A percentile compares a stretch with the other conserved stretches of the same genome.
Evolutionary conservation across 2,888 invertebrate species (phyloP).

Genomic region (Orthonevra nobilis): DNA sequence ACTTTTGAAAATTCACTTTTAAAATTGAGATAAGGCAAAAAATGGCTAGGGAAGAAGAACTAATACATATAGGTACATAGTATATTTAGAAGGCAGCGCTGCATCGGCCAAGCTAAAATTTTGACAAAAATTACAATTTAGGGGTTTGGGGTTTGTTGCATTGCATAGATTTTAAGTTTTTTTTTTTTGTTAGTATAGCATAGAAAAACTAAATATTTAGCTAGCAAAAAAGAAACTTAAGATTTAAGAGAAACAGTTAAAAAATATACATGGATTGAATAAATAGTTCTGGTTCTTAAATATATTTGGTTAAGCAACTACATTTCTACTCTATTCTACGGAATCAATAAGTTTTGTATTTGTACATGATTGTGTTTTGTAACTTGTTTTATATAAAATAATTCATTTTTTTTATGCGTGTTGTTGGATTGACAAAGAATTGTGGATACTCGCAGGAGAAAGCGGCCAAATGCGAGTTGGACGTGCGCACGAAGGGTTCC

Average conservation of each 20-base stretch:
- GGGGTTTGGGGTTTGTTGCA: constrained; percentile 64
- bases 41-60: constrained; percentile 22
- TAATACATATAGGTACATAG: constrained; percentile 47
- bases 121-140: constrained; percentile 59
- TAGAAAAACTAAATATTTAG: constrained; percentile 46
- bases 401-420: background rate
- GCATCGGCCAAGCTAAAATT: constrained; percentile 74
- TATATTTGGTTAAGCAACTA: constrained; percentile 25
- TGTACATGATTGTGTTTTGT: constrained; percentile 12
- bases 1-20: constrained; percentile 22
- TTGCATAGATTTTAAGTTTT: constrained; percentile 41
- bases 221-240: constrained; percentile 51
- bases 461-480: too few species aligned
- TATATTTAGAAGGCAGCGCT: constrained; percentile 75
- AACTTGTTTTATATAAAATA: constrained; percentile 1
- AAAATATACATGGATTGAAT: background rate
- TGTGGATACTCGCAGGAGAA: too few species aligned
- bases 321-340: constrained; percentile 31
- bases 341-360: constrained; percentile 16
- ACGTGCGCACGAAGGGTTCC: too few species aligned
- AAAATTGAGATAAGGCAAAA: constrained; percentile 23
- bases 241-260: constrained; percentile 2
- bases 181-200: constrained; percentile 39
- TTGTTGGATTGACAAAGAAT: too few species aligned
- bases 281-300: constrained; percentile 11